phyloP scores from a whole-genome alignment of 92 coral and sea anemone species.

The Porites divaricata region DNA sequence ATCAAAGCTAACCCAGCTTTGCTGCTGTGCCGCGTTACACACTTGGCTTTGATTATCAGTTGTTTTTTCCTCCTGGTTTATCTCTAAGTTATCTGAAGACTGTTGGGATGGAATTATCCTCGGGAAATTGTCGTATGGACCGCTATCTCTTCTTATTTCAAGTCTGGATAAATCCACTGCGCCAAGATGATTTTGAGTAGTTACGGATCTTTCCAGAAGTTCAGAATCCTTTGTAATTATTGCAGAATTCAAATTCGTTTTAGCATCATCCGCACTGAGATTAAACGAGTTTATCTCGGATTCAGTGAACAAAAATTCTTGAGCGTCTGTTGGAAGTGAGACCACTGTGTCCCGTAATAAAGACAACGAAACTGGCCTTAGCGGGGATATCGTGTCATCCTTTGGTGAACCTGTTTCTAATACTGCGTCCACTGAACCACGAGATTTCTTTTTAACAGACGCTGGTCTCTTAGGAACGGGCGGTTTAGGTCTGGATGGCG shows the following conservation, averaged over 20 bases:
- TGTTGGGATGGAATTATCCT: conserved; percentile 2
- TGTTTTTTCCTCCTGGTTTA: background rate
- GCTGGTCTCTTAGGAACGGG: conserved; percentile 67
- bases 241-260: background rate
- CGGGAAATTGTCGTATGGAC: conserved; percentile 27
- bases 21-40: conserved; percentile 15
- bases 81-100: background rate
- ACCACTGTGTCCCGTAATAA: conserved; percentile 60
- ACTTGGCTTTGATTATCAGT: background rate
- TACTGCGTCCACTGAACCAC: conserved; percentile 22
- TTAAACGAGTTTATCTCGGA: conserved; percentile 23
- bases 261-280: background rate
- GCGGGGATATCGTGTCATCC: conserved; percentile 50
- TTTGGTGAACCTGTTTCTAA: conserved; percentile 20
- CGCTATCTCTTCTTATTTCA: conserved; percentile 39
- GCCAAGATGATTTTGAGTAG: conserved; percentile 27
- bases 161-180: conserved; percentile 13
- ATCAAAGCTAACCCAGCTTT: conserved; percentile 45
- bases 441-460: conserved; percentile 34
- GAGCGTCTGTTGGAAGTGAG: conserved; percentile 61
- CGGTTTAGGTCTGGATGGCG: conserved; percentile 40
- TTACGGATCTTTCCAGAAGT: background rate
- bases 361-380: conserved; percentile 64
- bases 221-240: background rate
- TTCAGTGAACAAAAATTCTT: conserved; percentile 51